Evolutionary conservation across 2,797 vertebrate species (phyloP).

Genomic region (Meriones psammophilus): DNA sequence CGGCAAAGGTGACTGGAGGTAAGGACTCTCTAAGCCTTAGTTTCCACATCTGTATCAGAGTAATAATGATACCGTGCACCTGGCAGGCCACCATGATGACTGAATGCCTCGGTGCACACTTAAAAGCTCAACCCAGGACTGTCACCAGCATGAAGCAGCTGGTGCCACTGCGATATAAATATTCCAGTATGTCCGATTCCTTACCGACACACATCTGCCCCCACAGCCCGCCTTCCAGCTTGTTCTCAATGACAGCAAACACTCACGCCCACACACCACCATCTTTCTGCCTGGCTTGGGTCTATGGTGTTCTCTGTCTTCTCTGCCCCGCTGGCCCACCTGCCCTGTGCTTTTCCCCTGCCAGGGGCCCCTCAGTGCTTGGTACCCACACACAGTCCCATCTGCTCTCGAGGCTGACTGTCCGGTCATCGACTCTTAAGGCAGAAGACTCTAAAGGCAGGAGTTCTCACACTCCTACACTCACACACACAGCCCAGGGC

Average conservation of each 20-base stretch:
- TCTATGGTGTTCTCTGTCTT: background rate
- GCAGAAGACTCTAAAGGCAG: background rate
- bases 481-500: background rate
- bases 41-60: background rate
- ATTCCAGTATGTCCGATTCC: rapidly evolving
- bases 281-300: background rate
- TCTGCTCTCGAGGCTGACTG: background rate
- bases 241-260: background rate
- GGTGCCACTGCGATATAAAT: too few species aligned
- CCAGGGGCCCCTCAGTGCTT: rapidly evolving
- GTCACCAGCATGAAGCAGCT: background rate
- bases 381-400: background rate
- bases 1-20: background rate
- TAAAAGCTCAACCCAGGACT: background rate
- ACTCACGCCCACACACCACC: background rate
- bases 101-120: rapidly evolving
- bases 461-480: background rate
- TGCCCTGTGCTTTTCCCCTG: too few species aligned
- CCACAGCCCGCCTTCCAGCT: background rate
- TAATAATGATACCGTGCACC: too few species aligned
- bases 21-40: background rate
- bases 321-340: background rate
- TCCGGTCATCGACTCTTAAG: background rate
- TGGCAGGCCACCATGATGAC: background rate
- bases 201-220: rapidly evolving